phyloP scores from a whole-genome alignment of 2,888 invertebrate species.

The Drosophila macrospina region DNA sequence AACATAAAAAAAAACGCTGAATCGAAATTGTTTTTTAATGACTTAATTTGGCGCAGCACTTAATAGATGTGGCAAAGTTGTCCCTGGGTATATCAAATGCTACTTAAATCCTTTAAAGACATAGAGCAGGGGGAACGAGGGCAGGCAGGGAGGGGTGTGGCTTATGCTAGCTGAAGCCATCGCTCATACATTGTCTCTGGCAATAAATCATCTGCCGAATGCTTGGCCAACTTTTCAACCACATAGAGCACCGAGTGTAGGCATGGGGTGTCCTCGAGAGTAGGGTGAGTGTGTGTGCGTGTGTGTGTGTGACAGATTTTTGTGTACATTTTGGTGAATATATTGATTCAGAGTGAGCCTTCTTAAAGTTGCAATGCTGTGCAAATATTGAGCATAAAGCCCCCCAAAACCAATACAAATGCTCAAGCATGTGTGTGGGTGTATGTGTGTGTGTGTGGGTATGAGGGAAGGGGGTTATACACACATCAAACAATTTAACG shows the following conservation, averaged over 20 bases:
- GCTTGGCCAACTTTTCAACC: constrained; percentile 63
- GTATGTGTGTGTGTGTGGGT: neutral
- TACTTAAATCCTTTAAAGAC: constrained; percentile 63
- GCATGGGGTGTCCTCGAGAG: neutral
- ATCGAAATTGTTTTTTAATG: constrained; percentile 71
- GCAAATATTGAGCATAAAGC: constrained; percentile 54
- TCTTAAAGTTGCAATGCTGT: constrained; percentile 48
- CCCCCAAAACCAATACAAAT: constrained; percentile 60
- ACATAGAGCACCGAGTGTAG: constrained; percentile 7
- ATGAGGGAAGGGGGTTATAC: neutral
- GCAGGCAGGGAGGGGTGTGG: neutral
- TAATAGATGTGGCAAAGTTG: constrained; percentile 43
- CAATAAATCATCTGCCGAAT: constrained; percentile 72
- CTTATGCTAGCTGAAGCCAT: constrained; percentile 24
- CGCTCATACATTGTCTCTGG: constrained; percentile 59
- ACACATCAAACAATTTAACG: constrained; percentile 59
- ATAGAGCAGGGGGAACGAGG: neutral
- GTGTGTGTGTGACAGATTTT: constrained; percentile 35
- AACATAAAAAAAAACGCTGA: constrained; percentile 2
- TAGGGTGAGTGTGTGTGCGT: neutral
- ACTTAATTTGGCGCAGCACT: constrained; percentile 68
- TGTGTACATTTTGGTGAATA: constrained; percentile 51
- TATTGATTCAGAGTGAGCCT: constrained; percentile 55
- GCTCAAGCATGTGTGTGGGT: constrained; percentile 23
- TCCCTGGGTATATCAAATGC: constrained; percentile 62